Percentiles rank a stretch among this genome's conserved stretches.
These are phyloP conservation scores for Bambusicola thoracicus DNA, from an alignment of 2,113 vertebrate genomes.

Conservation along the genomic window DNA sequence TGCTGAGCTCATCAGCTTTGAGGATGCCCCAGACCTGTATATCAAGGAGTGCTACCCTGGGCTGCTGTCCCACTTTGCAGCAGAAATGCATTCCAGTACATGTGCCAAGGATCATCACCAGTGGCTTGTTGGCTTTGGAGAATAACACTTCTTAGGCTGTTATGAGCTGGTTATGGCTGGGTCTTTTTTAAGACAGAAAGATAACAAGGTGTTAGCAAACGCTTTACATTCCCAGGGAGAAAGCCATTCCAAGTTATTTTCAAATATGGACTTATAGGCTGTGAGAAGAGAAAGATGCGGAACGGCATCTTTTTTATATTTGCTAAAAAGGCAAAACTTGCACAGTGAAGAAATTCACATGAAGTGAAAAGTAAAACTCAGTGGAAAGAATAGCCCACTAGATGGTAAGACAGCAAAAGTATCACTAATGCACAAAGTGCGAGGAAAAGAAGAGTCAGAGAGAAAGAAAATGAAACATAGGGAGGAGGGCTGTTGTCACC, in stretches of 20 bases:
- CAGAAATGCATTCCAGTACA: rapidly evolving
- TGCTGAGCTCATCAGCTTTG: neutral
- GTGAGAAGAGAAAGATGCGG: neutral
- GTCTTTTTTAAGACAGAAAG: neutral
- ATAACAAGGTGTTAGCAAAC: neutral
- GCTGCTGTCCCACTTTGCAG: neutral
- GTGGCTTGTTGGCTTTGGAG: neutral
- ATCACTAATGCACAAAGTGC: neutral
- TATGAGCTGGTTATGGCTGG: neutral
- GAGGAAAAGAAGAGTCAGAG: neutral
- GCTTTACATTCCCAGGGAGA: neutral
- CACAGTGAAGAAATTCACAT: neutral
- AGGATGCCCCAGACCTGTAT: neutral
- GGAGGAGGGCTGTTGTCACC: neutral
- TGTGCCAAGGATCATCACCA: neutral
- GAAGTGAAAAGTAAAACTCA: neutral
- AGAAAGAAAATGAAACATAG: neutral
- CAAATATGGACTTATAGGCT: neutral
- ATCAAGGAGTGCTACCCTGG: neutral
- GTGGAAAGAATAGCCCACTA: neutral
- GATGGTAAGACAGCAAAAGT: neutral
- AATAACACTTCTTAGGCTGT: neutral
- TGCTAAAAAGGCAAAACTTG: neutral
- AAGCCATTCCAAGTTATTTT: neutral
- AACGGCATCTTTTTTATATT: too few relatives aligned